phyloP scores from a whole-genome alignment of 2,113 vertebrate genomes.

The Neolamprologus longior region DNA sequence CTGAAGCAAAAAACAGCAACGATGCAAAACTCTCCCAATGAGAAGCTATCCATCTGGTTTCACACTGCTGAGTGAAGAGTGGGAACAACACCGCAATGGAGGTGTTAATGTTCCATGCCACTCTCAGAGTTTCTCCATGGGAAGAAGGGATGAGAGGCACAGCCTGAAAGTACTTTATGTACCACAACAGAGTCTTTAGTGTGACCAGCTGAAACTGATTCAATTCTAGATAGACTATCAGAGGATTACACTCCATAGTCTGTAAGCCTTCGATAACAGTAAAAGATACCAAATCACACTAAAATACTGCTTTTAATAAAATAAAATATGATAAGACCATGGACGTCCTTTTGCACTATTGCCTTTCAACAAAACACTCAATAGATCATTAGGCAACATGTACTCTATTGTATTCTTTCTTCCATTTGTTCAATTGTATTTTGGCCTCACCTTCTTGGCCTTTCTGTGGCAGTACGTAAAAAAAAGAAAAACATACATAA shows the following conservation, averaged over 20 bases:
- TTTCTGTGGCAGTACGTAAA: background rate
- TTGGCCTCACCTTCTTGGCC: background rate
- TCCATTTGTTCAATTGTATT: background rate
- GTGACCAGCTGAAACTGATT: background rate
- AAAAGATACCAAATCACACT: background rate
- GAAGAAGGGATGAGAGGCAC: conserved; percentile 6
- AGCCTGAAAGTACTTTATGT: conserved; percentile 24
- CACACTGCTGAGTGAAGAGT: conserved; percentile 49
- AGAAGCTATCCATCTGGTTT: conserved; percentile 54
- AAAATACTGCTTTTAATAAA: background rate
- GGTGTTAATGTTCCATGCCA: conserved; percentile 60
- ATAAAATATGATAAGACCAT: background rate
- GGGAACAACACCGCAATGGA: conserved; percentile 37
- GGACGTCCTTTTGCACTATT: background rate
- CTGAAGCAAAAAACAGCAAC: background rate
- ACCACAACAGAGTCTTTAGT: conserved; percentile 3
- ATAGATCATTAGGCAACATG: background rate
- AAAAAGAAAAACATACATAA: background rate
- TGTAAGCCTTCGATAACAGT: background rate
- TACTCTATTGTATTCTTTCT: background rate
- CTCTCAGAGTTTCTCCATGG: conserved; percentile 31
- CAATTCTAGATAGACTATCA: background rate
- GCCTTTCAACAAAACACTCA: background rate
- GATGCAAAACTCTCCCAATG: background rate
- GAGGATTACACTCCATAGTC: background rate